phyloP scores from a whole-genome alignment of 2,113 vertebrate genomes.

The Ptilonorhynchus violaceus region DNA sequence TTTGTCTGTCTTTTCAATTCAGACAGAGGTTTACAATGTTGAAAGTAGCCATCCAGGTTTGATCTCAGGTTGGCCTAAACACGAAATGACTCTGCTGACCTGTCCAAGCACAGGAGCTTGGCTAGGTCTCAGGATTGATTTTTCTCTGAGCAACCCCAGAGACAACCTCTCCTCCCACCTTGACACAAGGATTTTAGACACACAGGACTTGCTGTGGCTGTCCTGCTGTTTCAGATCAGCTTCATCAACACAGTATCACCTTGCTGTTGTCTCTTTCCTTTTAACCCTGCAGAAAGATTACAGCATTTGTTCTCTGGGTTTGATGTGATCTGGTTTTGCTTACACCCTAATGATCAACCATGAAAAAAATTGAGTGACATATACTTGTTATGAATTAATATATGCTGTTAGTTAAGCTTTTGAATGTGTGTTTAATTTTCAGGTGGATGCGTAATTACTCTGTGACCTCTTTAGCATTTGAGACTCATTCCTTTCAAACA shows the following conservation, averaged over 20 bases:
- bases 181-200: neutral
- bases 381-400: conserved; percentile 7
- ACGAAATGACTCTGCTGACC: neutral
- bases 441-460: conserved; percentile 40
- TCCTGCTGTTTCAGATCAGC: neutral
- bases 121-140: neutral
- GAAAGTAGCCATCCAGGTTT: neutral
- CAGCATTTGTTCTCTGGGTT: neutral
- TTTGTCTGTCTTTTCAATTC: neutral
- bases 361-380: neutral
- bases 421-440: conserved; percentile 46
- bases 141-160: neutral
- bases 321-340: neutral
- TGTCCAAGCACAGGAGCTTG: neutral
- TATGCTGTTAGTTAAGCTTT: conserved; percentile 31
- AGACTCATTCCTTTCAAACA: conserved; percentile 26
- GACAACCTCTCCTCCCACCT: neutral
- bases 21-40: rapidly evolving
- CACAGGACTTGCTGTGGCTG: neutral
- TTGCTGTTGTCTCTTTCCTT: neutral
- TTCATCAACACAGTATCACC: neutral
- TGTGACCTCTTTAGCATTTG: conserved; percentile 47
- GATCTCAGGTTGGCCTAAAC: neutral
- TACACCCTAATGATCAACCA: neutral
- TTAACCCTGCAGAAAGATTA: neutral